phyloP scores from a whole-genome alignment of 2,888 invertebrate species.

The Sesia bembeciformis region DNA sequence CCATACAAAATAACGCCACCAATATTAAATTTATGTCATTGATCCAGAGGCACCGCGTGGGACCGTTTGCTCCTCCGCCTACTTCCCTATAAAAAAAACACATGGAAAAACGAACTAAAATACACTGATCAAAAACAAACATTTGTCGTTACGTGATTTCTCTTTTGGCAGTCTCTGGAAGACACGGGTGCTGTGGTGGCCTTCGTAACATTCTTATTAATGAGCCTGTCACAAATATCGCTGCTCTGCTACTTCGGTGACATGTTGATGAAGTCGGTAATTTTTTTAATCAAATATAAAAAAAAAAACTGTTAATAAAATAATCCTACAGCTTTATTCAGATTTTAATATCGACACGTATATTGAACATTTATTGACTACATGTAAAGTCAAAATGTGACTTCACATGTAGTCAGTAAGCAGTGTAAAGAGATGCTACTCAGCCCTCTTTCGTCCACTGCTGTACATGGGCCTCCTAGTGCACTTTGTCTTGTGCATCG shows the following conservation, averaged over 20 bases:
- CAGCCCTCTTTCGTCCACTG: no score
- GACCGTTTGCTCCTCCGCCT: no score
- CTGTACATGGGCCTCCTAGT: no score
- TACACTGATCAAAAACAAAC: background rate
- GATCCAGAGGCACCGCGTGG: background rate
- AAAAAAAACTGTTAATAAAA: no score
- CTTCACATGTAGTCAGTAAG: no score
- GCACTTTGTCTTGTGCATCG: no score
- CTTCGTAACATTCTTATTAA: conserved; percentile 34
- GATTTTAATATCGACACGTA: no score
- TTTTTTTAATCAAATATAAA: conserved; percentile 3
- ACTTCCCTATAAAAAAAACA: background rate
- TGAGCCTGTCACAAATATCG: conserved; percentile 42
- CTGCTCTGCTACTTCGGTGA: conserved; percentile 48
- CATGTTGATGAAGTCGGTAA: conserved; percentile 44
- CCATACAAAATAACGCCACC: no score
- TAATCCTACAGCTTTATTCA: no score
- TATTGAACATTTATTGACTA: no score
- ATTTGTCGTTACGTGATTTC: background rate
- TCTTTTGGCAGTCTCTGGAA: conserved; percentile 25
- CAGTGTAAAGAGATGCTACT: no score
- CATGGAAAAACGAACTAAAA: background rate
- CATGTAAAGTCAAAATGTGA: no score
- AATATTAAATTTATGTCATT: background rate
- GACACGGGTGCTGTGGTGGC: conserved; percentile 25